Evolutionary conservation across 2,888 invertebrate species (phyloP).

Genomic region (Eupithecia subumbrata): DNA sequence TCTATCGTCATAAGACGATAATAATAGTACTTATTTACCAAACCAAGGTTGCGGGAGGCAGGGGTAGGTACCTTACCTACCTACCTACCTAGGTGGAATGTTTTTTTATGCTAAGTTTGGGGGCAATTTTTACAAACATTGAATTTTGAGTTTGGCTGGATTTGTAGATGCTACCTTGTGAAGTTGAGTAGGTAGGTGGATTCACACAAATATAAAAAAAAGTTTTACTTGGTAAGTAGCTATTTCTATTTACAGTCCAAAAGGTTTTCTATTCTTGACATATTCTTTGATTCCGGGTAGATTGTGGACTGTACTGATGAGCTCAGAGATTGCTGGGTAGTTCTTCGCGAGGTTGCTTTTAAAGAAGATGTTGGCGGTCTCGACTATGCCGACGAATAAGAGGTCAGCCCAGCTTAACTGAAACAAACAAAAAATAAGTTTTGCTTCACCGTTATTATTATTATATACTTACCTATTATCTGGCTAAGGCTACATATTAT

Average conservation of each 20-base stretch:
- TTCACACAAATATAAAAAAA: background rate
- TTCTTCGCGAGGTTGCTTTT: background rate
- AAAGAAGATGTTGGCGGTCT: background rate
- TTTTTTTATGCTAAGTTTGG: too few species aligned
- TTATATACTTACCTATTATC: too few species aligned
- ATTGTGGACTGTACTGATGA: background rate
- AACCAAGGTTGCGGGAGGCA: too few species aligned
- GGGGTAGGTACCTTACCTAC: too few species aligned
- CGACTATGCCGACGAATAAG: background rate
- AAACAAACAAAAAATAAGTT: background rate
- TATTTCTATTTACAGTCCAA: background rate
- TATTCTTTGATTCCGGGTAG: background rate
- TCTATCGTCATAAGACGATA: too few species aligned
- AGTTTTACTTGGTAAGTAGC: background rate
- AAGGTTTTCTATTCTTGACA: background rate
- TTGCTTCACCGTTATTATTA: background rate
- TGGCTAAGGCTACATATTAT: background rate
- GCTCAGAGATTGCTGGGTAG: constrained; percentile 3
- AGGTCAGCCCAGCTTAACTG: constrained; percentile 9
- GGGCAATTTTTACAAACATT: too few species aligned
- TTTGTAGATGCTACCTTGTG: too few species aligned
- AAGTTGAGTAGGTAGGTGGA: too few species aligned
- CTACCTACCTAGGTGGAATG: too few species aligned
- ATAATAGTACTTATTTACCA: too few species aligned
- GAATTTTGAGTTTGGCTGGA: too few species aligned